These are phyloP conservation scores for Tor tambroides DNA, from an alignment of 2,113 vertebrate genomes.

Conservation along the genomic window DNA sequence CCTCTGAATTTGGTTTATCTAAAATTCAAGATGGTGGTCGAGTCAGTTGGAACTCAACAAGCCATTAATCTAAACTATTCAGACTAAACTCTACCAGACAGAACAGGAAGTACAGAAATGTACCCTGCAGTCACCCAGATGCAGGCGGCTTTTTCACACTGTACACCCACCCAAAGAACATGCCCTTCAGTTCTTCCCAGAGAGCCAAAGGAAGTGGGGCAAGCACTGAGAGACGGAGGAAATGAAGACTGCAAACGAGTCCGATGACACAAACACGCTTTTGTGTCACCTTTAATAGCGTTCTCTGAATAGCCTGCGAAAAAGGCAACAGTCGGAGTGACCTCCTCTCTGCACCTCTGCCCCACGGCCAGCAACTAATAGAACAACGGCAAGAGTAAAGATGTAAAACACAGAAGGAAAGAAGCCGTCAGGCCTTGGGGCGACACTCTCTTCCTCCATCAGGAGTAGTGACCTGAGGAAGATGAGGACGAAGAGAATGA, in stretches of 20 bases:
- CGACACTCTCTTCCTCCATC: slow-evolving; percentile 63
- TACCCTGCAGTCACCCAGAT: slow-evolving; percentile 60
- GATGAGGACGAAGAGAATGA: slow-evolving; percentile 66
- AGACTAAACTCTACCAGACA: background rate
- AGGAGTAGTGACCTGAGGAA: slow-evolving; percentile 76
- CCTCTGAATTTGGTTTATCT: background rate
- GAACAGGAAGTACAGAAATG: background rate
- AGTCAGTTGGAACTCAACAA: background rate
- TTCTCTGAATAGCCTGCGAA: slow-evolving; percentile 63
- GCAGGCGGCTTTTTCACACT: slow-evolving; percentile 34
- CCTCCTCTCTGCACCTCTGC: slow-evolving; percentile 47
- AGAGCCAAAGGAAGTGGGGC: slow-evolving; percentile 26
- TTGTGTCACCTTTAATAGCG: slow-evolving; percentile 62
- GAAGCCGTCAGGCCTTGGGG: slow-evolving; percentile 59
- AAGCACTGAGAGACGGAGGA: background rate
- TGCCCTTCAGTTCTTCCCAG: background rate
- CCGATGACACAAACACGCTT: background rate
- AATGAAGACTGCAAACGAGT: slow-evolving; percentile 14
- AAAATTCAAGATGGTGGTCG: background rate
- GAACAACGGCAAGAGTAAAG: slow-evolving; percentile 22
- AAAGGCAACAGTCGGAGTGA: slow-evolving; percentile 69
- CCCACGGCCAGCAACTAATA: slow-evolving; percentile 39
- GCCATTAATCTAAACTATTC: background rate
- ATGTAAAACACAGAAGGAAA: slow-evolving; percentile 31
- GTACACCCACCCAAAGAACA: background rate